Evolutionary conservation across 2,888 invertebrate genomes (phyloP).

Genomic region (Drosophila rubida): DNA sequence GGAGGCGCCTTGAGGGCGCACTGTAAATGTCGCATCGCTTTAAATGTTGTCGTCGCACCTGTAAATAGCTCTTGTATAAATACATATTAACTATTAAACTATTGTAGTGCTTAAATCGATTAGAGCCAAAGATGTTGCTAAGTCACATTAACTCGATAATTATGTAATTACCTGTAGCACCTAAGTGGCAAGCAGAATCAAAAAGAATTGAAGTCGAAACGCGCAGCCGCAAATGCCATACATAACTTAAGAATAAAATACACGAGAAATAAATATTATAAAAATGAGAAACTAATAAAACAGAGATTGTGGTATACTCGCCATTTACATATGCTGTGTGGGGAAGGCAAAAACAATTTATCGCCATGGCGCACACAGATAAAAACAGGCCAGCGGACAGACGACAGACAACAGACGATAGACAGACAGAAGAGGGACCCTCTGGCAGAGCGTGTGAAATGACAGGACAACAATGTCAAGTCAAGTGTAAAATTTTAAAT

Average conservation of each 20-base stretch:
- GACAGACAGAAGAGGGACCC: conserved; percentile 22
- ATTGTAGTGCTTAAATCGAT: conserved; percentile 50
- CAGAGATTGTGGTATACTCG: conserved; percentile 15
- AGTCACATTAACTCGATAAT: conserved; percentile 13
- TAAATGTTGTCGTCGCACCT: conserved; percentile 49
- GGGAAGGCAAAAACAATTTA: conserved; percentile 59
- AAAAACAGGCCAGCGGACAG: conserved; percentile 22
- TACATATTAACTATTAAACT: conserved; percentile 9
- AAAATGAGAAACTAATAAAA: conserved; percentile 17
- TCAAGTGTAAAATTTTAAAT: conserved; percentile 86
- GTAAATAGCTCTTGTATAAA: conserved; percentile 67
- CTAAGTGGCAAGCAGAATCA: conserved; percentile 72
- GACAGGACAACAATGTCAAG: conserved; percentile 83
- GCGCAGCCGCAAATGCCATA: conserved; percentile 41
- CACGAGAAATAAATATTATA: conserved; percentile 57
- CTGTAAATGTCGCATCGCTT: conserved; percentile 51
- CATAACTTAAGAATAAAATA: conserved; percentile 31
- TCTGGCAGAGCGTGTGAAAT: conserved; percentile 74
- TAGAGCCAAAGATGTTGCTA: conserved; percentile 42
- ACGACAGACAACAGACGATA: no score
- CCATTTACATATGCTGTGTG: conserved; percentile 2
- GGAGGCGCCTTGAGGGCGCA: conserved; percentile 8
- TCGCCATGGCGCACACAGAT: conserved; percentile 59
- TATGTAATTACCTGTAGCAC: conserved; percentile 54
- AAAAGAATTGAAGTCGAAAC: conserved; percentile 34